Base-by-base conservation (phyloP, 2,888 invertebrate species). In the Melanostoma scalare region DNA sequence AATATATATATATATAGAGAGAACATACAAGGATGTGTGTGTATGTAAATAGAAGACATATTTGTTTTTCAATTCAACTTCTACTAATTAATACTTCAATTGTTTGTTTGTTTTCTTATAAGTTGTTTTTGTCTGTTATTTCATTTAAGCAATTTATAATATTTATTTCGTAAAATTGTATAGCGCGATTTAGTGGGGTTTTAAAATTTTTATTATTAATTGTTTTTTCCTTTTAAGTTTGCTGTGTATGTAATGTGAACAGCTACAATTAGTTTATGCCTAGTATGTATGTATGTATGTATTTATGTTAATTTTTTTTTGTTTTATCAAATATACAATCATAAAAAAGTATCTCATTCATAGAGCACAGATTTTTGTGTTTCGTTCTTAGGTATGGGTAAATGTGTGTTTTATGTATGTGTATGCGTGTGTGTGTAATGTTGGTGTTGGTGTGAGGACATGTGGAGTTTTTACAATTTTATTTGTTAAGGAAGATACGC, bases 61-160 rank as follows among this genome's bases (percentile, higher is more conserved):
- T 84, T 81, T 67, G 48, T 46, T 71, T 76, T 69, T 77, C 74
- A 77, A 82, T 79, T 77, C 69, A 81, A 76, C 76, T 85, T 85
- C 82, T 82, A 78, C 82, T 78, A 82, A 78, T 82, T 78, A 82
- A 78, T 82, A 74, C 73, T 72, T 82, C 10, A 71, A 55, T 52
- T 69, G 33, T 42, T 58, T 42, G 46, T 9, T n/a, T 55, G 73
- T 60, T 88, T n/a, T n/a, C n/a, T n/a, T n/a, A n/a, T n/a, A n/a
- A n/a, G n/a, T n/a, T n/a, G n/a, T n/a, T n/a, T n/a, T n/a, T n/a
- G n/a, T n/a, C 76, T 86, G 87, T 86, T 88, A 88, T 89, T 88
- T 88, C 86, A 87, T 89, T 87, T 87, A 89, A 88, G 89, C 88
- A 86, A 60, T 85, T 81, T 82, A 67, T 68, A 69, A 86, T 86